Percentiles rank a stretch among this genome's conserved stretches.
Evolutionary conservation across 2,888 invertebrate genomes (phyloP).

Genomic region (Meteorus cinctellus): DNA sequence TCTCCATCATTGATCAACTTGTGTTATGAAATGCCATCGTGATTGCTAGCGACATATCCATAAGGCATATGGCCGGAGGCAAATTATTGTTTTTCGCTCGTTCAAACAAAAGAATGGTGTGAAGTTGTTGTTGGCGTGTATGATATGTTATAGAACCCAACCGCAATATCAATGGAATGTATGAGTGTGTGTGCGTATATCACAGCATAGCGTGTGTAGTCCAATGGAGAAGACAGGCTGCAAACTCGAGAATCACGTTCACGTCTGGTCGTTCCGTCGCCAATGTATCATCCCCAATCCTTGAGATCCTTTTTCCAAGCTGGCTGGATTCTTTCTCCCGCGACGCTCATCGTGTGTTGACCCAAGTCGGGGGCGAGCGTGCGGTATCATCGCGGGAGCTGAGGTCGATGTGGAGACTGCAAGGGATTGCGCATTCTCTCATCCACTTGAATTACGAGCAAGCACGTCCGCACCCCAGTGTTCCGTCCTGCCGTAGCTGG

Average conservation of each 20-base stretch:
- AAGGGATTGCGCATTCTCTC: slow-evolving; percentile 56
- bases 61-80: not conserved
- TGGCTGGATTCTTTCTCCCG: slow-evolving; percentile 10
- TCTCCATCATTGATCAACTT: slow-evolving; percentile 33
- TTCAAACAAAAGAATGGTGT: not conserved
- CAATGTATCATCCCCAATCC: slow-evolving; percentile 63
- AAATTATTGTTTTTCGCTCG: slow-evolving; percentile 5
- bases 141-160: not conserved
- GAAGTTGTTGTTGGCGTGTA: slow-evolving; percentile 16
- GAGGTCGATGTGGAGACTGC: slow-evolving; percentile 41
- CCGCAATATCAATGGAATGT: not conserved
- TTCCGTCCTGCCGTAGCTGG: slow-evolving; percentile 54
- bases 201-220: not conserved
- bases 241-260: slow-evolving; percentile 40
- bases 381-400: slow-evolving; percentile 40
- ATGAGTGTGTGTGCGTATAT: not conserved
- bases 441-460: slow-evolving; percentile 67
- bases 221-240: not conserved
- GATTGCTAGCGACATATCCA: slow-evolving; percentile 1
- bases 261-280: slow-evolving; percentile 52
- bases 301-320: slow-evolving; percentile 57
- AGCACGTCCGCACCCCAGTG: slow-evolving; percentile 64
- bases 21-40: slow-evolving; percentile 25
- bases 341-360: slow-evolving; percentile 29
- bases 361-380: slow-evolving; percentile 34